These are phyloP conservation scores for Pogonognathellus flavescens DNA, from an alignment of 1,140 invertebrate species.

Conservation along the genomic window DNA sequence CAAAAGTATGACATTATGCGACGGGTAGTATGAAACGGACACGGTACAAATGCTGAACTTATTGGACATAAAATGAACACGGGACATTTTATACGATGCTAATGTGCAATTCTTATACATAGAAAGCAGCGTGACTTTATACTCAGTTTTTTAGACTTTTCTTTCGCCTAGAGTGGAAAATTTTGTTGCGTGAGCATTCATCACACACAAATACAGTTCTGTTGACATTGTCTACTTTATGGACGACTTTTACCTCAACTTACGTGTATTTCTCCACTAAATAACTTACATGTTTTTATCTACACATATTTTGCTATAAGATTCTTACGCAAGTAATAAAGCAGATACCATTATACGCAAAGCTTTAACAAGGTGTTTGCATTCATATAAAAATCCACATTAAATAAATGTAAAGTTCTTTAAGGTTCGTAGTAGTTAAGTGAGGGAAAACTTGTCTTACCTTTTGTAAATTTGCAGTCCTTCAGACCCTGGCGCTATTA, in stretches of 20 bases:
- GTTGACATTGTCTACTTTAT: constrained; percentile 41
- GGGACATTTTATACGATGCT: neutral
- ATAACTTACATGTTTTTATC: too few species aligned
- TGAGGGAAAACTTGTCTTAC: too few species aligned
- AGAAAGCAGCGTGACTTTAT: constrained; percentile 35
- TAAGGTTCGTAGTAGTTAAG: too few species aligned
- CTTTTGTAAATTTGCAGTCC: too few species aligned
- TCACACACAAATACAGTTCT: constrained; percentile 3
- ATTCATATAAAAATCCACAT: neutral
- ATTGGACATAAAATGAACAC: neutral
- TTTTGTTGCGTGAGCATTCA: constrained; percentile 43
- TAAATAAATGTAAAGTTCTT: too few species aligned
- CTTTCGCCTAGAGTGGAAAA: neutral
- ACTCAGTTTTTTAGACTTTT: neutral
- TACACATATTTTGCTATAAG: too few species aligned
- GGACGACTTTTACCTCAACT: neutral
- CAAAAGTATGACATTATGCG: neutral
- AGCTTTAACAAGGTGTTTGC: too few species aligned
- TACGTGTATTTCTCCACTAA: neutral
- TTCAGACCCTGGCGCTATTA: too few species aligned
- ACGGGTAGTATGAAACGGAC: neutral
- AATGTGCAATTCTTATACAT: neutral
- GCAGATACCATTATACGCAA: too few species aligned
- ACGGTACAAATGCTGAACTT: neutral
- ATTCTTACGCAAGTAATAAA: neutral